Conservation (phyloP, 2,797 vertebrate genomes). For the Diplodus puntazzo region DNA sequence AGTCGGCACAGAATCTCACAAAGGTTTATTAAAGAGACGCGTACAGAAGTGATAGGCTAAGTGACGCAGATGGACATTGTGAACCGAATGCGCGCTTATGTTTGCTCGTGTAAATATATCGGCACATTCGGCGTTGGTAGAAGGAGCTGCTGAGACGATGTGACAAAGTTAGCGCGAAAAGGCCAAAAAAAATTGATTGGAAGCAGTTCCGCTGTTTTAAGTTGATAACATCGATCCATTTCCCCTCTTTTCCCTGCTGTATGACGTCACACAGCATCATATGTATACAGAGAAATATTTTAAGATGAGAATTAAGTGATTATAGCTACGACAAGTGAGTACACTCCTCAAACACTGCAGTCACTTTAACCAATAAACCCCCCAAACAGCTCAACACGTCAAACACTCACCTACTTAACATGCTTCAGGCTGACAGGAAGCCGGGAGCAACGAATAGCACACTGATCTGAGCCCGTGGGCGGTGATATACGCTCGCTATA, state of each 20-base stretch:
- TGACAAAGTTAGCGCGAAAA: constrained; percentile 15
- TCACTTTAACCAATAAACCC: not conserved
- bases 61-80: constrained; percentile 60
- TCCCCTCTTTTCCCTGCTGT: not conserved
- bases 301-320: not conserved
- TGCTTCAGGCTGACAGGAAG: constrained; percentile 1
- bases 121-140: not conserved
- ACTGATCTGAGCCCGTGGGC: not conserved
- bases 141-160: constrained; percentile 5
- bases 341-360: too few species aligned
- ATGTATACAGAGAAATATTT: not conserved
- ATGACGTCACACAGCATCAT: not conserved
- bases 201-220: constrained; percentile 4
- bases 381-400: not conserved
- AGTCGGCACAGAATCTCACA: constrained; percentile 35
- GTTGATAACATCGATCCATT: constrained; percentile 12
- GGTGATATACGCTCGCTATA: constrained; percentile 13
- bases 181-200: constrained; percentile 7
- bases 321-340: too few species aligned
- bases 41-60: constrained; percentile 24
- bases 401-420: not conserved
- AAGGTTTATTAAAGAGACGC: constrained; percentile 21
- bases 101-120: constrained; percentile 47
- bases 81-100: constrained; percentile 29
- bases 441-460: not conserved